Base-by-base conservation (phyloP, 37 sponge, comb jelly and placozoan genomes). In the Crambe crambe region DNA sequence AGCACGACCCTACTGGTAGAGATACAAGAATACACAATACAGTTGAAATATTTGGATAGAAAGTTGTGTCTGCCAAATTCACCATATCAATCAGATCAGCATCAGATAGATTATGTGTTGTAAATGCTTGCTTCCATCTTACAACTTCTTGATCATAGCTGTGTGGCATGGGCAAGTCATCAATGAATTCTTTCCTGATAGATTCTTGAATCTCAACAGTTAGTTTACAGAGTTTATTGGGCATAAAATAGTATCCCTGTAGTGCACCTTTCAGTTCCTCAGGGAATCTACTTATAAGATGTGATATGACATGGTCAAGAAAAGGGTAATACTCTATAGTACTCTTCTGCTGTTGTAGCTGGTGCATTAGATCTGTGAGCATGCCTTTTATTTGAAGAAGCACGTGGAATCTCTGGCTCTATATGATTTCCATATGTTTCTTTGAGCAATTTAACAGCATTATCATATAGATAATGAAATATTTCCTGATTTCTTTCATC, bases 1-100 rank as follows among this genome's bases (percentile, higher is more conserved):
- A 75, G 37, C 76, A 75, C 9, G 60, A 58, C 2, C 60, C 60
- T 2, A 58, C 61, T 42, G 76, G 76, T 17, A 75, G 78, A 26
- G 51, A 47, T 47, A 12, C 10, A 47, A 47, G 51, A 47, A 47
- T 6, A 47, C 12, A 12, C 10, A 12, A 15, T 47, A 47, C 51
- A 47, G 12, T 47, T n/a, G n/a, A n/a, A n/a, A n/a, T n/a, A n/a
- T n/a, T n/a, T n/a, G n/a, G n/a, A n/a, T n/a, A n/a, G n/a, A n/a
- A n/a, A n/a, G n/a, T n/a, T n/a, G n/a, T n/a, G n/a, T n/a, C n/a
- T n/a, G n/a, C n/a, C n/a, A n/a, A n/a, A n/a, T n/a, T n/a, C n/a
- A n/a, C n/a, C n/a, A n/a, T n/a, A n/a, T n/a, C n/a, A n/a, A n/a
- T n/a, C n/a, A n/a, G n/a, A n/a, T n/a, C n/a, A n/a, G n/a, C n/a